Evolutionary conservation across 1,140 invertebrate species (phyloP).

Genomic region (Popillia japonica): DNA sequence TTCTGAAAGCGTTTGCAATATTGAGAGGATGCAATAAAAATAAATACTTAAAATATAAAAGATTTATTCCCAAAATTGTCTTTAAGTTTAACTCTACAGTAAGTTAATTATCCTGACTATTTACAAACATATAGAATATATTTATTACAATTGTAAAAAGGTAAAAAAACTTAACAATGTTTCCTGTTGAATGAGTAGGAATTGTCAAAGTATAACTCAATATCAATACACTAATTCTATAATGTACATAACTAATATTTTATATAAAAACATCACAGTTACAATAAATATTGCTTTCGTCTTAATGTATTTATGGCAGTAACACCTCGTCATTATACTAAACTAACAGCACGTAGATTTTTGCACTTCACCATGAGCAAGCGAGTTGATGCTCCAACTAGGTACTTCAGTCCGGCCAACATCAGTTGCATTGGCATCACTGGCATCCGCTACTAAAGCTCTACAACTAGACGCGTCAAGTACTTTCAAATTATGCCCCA

Average conservation of each 20-base stretch:
- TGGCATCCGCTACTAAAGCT: slow-evolving; percentile 59
- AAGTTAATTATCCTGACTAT: no score
- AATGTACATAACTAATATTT: background rate
- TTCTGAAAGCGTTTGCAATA: no score
- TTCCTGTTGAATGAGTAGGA: no score
- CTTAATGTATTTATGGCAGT: background rate
- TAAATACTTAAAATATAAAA: no score
- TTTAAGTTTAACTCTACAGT: no score
- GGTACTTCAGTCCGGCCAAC: slow-evolving; percentile 65
- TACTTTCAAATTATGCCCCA: slow-evolving; percentile 61
- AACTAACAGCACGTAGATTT: slow-evolving; percentile 67
- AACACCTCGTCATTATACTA: background rate
- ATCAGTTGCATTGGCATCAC: slow-evolving; percentile 63
- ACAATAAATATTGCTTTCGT: background rate
- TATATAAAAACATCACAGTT: slow-evolving; percentile 11
- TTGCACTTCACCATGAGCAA: slow-evolving; percentile 67
- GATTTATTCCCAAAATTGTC: no score
- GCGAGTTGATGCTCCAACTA: slow-evolving; percentile 65
- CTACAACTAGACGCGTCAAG: slow-evolving; percentile 62
- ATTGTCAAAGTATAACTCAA: no score
- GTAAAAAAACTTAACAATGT: no score
- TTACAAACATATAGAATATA: no score
- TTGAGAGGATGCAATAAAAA: no score
- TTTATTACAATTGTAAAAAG: no score
- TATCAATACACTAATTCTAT: background rate